Conservation (phyloP, 2,888 invertebrate genomes). For the Ichneumon xanthorius region DNA sequence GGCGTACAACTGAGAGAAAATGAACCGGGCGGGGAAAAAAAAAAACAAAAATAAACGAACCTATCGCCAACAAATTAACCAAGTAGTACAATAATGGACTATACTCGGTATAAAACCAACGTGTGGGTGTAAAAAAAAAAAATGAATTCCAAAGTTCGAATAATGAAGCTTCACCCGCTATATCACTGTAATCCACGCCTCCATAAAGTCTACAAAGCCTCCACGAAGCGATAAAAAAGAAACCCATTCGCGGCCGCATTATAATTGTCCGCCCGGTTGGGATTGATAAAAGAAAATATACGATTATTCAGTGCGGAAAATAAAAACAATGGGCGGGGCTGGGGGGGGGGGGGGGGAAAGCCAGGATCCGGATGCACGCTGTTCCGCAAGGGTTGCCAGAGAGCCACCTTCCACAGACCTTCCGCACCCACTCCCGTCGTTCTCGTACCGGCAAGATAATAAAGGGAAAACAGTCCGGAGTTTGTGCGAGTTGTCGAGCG, state of each 20-base stretch:
- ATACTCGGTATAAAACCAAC: slow-evolving; percentile 17
- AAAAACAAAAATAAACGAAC: background rate
- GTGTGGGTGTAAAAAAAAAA: background rate
- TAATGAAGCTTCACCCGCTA: slow-evolving; percentile 24
- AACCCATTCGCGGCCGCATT: slow-evolving; percentile 16
- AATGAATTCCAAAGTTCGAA: slow-evolving; percentile 36
- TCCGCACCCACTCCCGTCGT: slow-evolving; percentile 5
- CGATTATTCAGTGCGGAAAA: slow-evolving; percentile 19
- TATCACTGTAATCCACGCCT: slow-evolving; percentile 8
- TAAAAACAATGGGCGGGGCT: background rate
- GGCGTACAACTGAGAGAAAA: slow-evolving; percentile 13
- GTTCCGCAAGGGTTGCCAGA: slow-evolving; percentile 18
- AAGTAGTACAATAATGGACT: slow-evolving; percentile 21
- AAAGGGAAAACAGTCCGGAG: slow-evolving; percentile 32
- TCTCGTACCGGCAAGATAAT: slow-evolving; percentile 41
- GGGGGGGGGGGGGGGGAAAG: background rate
- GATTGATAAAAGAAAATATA: slow-evolving; percentile 44
- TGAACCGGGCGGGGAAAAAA: background rate
- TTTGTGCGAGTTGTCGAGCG: background rate
- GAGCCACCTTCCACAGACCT: slow-evolving; percentile 19
- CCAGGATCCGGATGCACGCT: slow-evolving; percentile 6
- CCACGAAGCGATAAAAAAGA: slow-evolving; percentile 14
- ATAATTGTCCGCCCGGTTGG: background rate
- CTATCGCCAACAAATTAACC: slow-evolving; percentile 30
- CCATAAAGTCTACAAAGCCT: background rate